A percentile compares a stretch with the other conserved stretches of the same genome.
phyloP scores from a whole-genome alignment of 2,113 vertebrate species.

The Ciconia boyciana region DNA sequence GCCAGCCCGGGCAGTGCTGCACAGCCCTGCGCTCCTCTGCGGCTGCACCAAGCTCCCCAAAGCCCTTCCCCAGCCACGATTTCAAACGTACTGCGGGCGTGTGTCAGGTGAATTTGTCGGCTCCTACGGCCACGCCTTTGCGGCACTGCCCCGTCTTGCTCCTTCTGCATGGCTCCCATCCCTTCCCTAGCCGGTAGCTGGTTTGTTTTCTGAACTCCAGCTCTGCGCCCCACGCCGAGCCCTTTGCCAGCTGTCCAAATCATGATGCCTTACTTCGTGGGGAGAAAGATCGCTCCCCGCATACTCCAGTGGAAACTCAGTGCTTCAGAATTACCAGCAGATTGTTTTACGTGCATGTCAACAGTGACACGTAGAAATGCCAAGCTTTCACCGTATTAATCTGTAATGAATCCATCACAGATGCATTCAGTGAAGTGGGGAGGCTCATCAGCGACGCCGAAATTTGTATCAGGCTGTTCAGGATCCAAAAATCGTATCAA shows the following conservation, averaged over 20 bases:
- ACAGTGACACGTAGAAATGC: rapidly evolving
- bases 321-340: not conserved
- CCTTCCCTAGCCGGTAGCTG: rapidly evolving
- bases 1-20: too few species aligned
- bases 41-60: not conserved
- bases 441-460: not conserved
- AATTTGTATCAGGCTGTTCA: not conserved
- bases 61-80: too few species aligned
- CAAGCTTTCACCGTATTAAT: too few species aligned
- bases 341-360: not conserved
- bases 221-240: too few species aligned
- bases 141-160: not conserved
- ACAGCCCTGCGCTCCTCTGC: too few species aligned
- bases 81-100: rapidly evolving
- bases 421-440: not conserved
- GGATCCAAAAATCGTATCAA: not conserved
- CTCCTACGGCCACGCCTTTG: not conserved
- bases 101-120: rapidly evolving
- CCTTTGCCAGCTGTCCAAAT: too few species aligned
- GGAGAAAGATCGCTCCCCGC: rapidly evolving
- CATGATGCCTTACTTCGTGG: rapidly evolving
- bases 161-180: not conserved
- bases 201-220: rapidly evolving
- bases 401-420: not conserved
- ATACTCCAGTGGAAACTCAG: not conserved